Base-by-base conservation (phyloP, 2,888 invertebrate genomes). In the Alcis repandata region DNA sequence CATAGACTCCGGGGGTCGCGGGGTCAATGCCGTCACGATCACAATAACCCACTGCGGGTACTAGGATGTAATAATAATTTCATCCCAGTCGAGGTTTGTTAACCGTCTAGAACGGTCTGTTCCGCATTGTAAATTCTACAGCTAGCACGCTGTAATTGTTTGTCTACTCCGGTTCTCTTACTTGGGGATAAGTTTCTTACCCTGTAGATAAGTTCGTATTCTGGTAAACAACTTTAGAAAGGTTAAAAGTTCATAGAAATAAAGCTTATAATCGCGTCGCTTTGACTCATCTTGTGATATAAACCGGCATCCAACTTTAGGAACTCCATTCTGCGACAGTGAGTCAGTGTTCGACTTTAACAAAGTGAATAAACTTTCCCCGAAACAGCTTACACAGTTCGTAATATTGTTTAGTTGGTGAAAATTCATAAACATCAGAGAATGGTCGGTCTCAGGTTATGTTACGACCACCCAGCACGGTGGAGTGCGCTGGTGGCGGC, bases 21-120 rank as follows among this genome's bases (percentile, higher is more conserved):
- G 83, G 92, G 92, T 91, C 92, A 92, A 89, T 91, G 92, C 82
- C 92, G 83, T 79, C 84, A 81, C 79, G 82, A 85, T 84, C 79
- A 87, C 85, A 86, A 86, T 87, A 85, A 82, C 80, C 81, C 73
- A 78, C 79, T 73, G 75, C 70, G 72, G 71, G 68, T 69, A 75
- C 74, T 66, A 70, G 66, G 74, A 79, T 79, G 73, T 78, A 75
- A 79, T 75, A 80, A 70, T 72, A 79, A 76, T 77, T 74, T 74
- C 68, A 75, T 72, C 68, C 78, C 77, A 79, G 79, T 68, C 78
- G 77, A 80, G 72, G 71, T 67, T 72, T 74, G 66, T 66, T 40
- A 60, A 52, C 57, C 65, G 57, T 40, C 71, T 77, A 77, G 73
- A 65, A 68, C 52, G 51, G 70, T 40, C 22, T 22, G 57, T 57